Base-by-base conservation (phyloP, 1,140 invertebrate genomes). In the Drosophila simulans region DNA sequence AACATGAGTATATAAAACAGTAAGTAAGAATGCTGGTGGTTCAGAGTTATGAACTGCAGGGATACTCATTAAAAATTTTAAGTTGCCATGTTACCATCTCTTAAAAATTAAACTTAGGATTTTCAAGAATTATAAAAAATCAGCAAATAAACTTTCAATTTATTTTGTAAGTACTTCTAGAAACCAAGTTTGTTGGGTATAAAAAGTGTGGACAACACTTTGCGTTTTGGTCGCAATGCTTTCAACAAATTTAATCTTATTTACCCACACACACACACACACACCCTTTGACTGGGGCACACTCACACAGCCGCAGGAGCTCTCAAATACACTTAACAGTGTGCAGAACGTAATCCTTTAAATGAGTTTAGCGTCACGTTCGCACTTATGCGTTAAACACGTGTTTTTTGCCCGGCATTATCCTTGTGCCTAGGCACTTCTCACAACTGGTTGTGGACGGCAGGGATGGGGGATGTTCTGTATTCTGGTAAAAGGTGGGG, bases 311-410 rank as follows among this genome's bases (percentile, higher is more conserved):
- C 17, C 53, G 35, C 39, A 54, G 12, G 62, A 42, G 37, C 31
- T 39, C 54, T 64, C 53, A 77, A 58, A 59, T 65, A 69, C 58
- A 62, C 83, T 79, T 72, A 57, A 75, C 75, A 65, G 65, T 64
- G 76, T 72, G 53, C 75, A 71, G 76, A 66, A 63, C 72, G 80
- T 89, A 89, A 89, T 89, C 84, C 84, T 89, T 89, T 89, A 89
- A 89, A 89, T 89, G 84, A 89, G 84, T 89, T 89, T 89, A 89
- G 84, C 84, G 84, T 84, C 84, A 89, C 84, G 84, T 89, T 89
- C 84, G 77, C 84, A 89, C 84, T 89, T 89, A 89, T 89, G 84
- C 80, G 77, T 89, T 89, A 89, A 89, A 89, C 84, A 89, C 80
- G 84, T 89, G 84, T 89, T 89, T 88, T 88, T 84, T 71, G 69